Percentiles rank a stretch among this genome's conserved stretches.
These are phyloP conservation scores for Andricus grossulariae DNA, from an alignment of 1,140 invertebrate genomes.

Conservation along the genomic window DNA sequence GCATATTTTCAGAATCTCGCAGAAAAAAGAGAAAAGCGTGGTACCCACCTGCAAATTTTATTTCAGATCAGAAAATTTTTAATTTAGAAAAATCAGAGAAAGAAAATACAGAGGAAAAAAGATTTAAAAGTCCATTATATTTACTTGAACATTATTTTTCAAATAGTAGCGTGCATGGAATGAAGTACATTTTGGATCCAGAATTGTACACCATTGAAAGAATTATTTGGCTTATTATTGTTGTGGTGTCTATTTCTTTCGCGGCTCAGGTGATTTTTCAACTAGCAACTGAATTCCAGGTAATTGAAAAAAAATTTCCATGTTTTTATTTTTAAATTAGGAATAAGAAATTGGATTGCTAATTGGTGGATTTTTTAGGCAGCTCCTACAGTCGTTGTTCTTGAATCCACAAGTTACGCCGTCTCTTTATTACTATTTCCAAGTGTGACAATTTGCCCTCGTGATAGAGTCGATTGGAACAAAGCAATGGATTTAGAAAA, in stretches of 20 bases:
- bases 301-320: not conserved
- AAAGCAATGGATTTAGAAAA: not conserved
- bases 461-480: not conserved
- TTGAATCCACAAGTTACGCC: not conserved
- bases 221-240: constrained; percentile 1
- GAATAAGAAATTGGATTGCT: not conserved
- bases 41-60: not conserved
- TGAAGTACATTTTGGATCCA: not conserved
- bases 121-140: not conserved
- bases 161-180: not conserved
- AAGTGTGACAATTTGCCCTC: constrained; percentile 1
- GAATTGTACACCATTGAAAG: not conserved
- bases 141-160: not conserved
- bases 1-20: not conserved
- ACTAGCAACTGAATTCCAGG: not conserved
- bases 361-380: not conserved
- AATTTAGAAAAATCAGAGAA: not conserved
- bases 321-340: not conserved
- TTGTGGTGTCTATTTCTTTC: not conserved
- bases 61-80: not conserved
- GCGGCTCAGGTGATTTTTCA: not conserved
- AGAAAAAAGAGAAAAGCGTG: not conserved
- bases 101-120: not conserved
- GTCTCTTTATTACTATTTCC: constrained; percentile 3
- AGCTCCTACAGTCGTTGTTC: not conserved